Evolutionary conservation across 2,113 vertebrate genomes (phyloP).

Genomic region (Carollia perspicillata): DNA sequence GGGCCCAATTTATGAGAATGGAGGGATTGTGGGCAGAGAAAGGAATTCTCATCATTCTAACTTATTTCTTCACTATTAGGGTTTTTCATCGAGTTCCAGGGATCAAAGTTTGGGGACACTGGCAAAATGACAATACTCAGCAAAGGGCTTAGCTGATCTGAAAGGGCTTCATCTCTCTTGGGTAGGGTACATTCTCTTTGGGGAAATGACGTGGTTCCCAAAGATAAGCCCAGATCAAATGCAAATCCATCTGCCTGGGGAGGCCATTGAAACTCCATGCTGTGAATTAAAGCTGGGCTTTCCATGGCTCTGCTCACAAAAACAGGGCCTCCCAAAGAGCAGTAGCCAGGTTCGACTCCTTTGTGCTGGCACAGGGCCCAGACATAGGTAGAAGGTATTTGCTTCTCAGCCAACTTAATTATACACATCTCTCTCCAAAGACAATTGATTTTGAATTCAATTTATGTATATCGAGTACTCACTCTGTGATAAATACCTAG

Average conservation of each 20-base stretch:
- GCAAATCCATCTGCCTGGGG: neutral
- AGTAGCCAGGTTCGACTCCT: neutral
- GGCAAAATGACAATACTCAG: neutral
- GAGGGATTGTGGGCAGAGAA: neutral
- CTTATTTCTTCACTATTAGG: conserved; percentile 20
- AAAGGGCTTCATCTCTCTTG: neutral
- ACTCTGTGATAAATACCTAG: neutral
- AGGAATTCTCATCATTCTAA: conserved; percentile 1
- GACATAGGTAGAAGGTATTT: neutral
- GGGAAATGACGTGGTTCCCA: neutral
- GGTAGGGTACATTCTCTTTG: neutral
- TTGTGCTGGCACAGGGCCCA: neutral
- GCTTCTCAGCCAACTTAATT: conserved; percentile 26
- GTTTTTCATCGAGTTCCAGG: neutral
- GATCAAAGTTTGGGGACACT: neutral
- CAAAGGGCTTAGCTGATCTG: neutral
- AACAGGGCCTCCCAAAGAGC: neutral
- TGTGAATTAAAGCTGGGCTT: neutral
- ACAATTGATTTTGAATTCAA: conserved; percentile 36
- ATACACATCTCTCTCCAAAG: neutral
- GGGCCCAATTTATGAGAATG: neutral
- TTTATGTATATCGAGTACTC: neutral
- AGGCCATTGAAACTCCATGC: neutral
- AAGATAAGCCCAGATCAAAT: conserved; percentile 26
- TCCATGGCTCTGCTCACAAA: neutral